Percentiles rank a stretch among this genome's conserved stretches.
Evolutionary conservation across 2,113 vertebrate species (phyloP).

Genomic region (Psittacus erithacus): DNA sequence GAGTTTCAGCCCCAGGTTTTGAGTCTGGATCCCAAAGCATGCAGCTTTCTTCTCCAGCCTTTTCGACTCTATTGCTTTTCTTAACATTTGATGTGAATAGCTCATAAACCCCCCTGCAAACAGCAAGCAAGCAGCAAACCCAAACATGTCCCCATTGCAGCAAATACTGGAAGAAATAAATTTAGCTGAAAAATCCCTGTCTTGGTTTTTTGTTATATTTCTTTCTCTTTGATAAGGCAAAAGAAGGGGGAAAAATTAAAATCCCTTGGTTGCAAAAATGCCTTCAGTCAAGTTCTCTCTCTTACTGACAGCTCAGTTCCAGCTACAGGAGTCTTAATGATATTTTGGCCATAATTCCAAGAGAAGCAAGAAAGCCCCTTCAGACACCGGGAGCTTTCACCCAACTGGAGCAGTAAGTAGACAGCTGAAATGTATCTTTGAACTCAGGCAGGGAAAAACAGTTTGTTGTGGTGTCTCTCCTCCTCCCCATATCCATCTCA

Average conservation of each 20-base stretch:
- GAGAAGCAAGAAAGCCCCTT: constrained; percentile 64
- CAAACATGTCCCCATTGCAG: constrained; percentile 15
- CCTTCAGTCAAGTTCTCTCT: constrained; percentile 70
- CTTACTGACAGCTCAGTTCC: constrained; percentile 72
- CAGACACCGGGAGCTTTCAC: constrained; percentile 31
- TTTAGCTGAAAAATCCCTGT: constrained; percentile 60
- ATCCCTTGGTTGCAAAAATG: constrained; percentile 68
- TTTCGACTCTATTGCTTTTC: constrained; percentile 32
- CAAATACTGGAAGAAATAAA: constrained; percentile 62
- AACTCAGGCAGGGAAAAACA: background rate
- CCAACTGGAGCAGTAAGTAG: constrained; percentile 53
- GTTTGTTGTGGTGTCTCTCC: background rate
- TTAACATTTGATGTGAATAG: constrained; percentile 13
- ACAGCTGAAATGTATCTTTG: constrained; percentile 61
- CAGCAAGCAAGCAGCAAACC: constrained; percentile 34
- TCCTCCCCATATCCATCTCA: background rate
- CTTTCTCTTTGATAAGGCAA: constrained; percentile 59
- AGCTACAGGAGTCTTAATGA: constrained; percentile 69
- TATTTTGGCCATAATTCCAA: constrained; percentile 64
- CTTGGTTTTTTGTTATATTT: constrained; percentile 59
- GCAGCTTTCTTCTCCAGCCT: constrained; percentile 7
- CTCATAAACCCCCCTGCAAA: constrained; percentile 41
- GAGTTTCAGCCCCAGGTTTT: background rate
- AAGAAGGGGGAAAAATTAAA: constrained; percentile 55
- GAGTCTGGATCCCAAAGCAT: background rate